These are phyloP conservation scores for Conistra vaccinii DNA, from an alignment of 2,888 invertebrate species.

Conservation along the genomic window DNA sequence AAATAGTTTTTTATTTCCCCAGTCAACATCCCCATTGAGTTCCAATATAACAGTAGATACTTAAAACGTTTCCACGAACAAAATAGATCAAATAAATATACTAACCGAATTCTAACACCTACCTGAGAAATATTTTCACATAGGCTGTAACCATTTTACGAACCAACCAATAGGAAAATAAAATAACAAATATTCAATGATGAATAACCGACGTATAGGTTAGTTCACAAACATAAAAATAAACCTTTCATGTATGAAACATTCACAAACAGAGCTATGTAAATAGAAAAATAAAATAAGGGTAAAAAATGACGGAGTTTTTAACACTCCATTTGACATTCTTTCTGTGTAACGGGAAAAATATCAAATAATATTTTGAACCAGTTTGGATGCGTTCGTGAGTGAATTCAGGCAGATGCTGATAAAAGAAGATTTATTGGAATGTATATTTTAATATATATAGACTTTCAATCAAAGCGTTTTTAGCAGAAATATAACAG, in stretches of 20 bases:
- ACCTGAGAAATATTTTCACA: not conserved
- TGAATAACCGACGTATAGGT: slow-evolving; percentile 4
- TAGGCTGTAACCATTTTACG: not conserved
- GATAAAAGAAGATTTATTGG: slow-evolving; percentile 26
- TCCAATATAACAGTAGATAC: not conserved
- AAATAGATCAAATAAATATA: slow-evolving; percentile 16
- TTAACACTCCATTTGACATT: slow-evolving; percentile 11
- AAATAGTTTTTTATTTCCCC: no score
- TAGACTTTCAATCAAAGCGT: not conserved
- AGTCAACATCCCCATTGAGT: no score
- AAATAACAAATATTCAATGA: slow-evolving; percentile 5
- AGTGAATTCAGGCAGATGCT: slow-evolving; percentile 16
- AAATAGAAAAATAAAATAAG: slow-evolving; percentile 10
- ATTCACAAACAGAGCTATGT: slow-evolving; percentile 5
- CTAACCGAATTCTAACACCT: not conserved
- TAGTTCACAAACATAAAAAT: slow-evolving; percentile 10
- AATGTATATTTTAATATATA: not conserved
- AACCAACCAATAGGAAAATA: slow-evolving; percentile 7
- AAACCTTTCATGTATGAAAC: not conserved
- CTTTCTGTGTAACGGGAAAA: slow-evolving; percentile 17
- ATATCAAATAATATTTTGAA: slow-evolving; percentile 28
- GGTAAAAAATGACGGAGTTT: not conserved
- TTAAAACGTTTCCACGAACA: not conserved
- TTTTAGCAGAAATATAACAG: not conserved
- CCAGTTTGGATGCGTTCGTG: slow-evolving; percentile 3